These are phyloP conservation scores for Harpagus bidentatus DNA, from an alignment of 2,113 vertebrate species.

Conservation along the genomic window DNA sequence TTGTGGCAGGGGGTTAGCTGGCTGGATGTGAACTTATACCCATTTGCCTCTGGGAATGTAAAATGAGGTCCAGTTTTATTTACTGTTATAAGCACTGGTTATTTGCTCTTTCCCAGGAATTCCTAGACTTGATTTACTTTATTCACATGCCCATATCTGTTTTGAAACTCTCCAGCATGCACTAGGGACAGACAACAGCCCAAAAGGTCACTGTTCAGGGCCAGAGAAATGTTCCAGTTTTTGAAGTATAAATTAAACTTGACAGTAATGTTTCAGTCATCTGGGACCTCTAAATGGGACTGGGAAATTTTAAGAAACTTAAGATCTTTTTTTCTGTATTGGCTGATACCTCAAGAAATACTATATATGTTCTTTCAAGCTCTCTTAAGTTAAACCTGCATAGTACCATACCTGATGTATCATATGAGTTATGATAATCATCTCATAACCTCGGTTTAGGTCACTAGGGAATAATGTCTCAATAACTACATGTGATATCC, in stretches of 20 bases:
- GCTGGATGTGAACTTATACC: background rate
- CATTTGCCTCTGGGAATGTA: background rate
- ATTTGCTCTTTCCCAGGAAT: conserved; percentile 16
- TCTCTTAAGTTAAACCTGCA: background rate
- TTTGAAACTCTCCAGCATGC: background rate
- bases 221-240: background rate
- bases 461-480: background rate
- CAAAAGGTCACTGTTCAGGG: background rate
- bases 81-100: background rate
- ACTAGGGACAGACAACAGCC: background rate
- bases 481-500: background rate
- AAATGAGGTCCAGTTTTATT: background rate
- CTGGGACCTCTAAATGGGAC: background rate
- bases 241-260: background rate
- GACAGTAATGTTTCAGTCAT: background rate
- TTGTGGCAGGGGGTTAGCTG: background rate
- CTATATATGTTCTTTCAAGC: background rate
- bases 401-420: background rate
- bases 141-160: background rate
- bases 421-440: background rate
- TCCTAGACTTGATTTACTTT: conserved; percentile 10
- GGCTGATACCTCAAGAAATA: background rate
- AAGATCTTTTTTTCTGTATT: background rate
- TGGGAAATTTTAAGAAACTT: background rate
- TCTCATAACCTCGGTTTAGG: background rate